phyloP scores from a whole-genome alignment of 2,888 invertebrate genomes.

The Mesorhabditis spiculigera region DNA sequence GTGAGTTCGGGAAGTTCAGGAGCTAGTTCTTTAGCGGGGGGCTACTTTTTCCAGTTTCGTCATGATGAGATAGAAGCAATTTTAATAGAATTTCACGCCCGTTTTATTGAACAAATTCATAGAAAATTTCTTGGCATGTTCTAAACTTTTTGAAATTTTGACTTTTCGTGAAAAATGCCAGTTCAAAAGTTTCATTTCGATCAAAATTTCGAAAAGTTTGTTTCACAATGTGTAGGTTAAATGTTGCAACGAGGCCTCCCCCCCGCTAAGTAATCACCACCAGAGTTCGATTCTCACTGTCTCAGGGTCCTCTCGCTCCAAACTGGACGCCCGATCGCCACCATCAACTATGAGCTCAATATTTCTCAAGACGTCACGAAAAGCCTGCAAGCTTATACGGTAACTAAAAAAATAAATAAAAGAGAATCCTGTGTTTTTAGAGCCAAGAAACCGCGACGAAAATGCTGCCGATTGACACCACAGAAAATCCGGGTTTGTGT shows the following conservation, averaged over 20 bases:
- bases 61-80: too few species aligned
- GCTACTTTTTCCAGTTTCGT: too few species aligned
- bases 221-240: too few species aligned
- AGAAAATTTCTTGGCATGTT: neutral
- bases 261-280: too few species aligned
- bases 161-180: too few species aligned
- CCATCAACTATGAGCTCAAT: neutral
- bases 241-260: too few species aligned
- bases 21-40: too few species aligned
- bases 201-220: too few species aligned
- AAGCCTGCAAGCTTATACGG: neutral
- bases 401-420: neutral
- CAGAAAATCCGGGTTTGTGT: neutral
- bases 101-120: too few species aligned
- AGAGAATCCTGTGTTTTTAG: constrained; percentile 20
- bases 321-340: neutral
- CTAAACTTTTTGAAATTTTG: neutral
- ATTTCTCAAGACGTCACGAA: neutral
- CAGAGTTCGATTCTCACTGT: neutral
- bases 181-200: too few species aligned
- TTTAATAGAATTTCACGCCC: too few species aligned
- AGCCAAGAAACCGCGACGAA: constrained; percentile 29
- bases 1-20: neutral
- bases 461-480: constrained; percentile 21
- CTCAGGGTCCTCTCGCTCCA: neutral